Evolutionary conservation across 2,797 vertebrate species (phyloP), one percentile per base, ranked within the genome.

Genomic region (Lycodopsis pacificus): DNA sequence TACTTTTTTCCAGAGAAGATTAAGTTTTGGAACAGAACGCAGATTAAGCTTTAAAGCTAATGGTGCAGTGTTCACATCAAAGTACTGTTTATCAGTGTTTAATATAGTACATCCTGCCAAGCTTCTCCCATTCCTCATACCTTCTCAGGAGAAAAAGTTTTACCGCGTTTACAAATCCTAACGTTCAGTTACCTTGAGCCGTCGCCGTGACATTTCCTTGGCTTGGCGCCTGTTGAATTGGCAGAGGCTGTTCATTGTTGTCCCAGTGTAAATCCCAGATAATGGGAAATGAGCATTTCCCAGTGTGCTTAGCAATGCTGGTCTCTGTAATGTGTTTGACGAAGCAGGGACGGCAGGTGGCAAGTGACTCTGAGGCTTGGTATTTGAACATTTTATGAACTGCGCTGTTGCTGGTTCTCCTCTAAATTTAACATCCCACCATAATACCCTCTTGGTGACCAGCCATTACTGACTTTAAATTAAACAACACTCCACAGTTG

Each of bases 221-320:
- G 82, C 82, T 73, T 8, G 34, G 53, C 11, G 66, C 56, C 44
- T 64, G 58, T 68, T 68, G 68, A 81, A 69, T 65, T 79, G 67
- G 72, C 81, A 79, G 51, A 79, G 13, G 49, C 10, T 46, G 38
- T 58, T 65, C 62, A 74, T 69, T 79, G 70, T 83, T 81, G 75
- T 72, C 59, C 51, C 11, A 69, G 58, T 71, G 59, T 75, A 84
- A 90, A 90, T 73, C 58, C 72, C 65, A 20, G 72, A 84, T 84
- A 79, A 86, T 88, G 75, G 71, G 69, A 89, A 82, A 81, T 76
- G 69, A 78, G 68, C 73, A 48, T 75, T 82, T 61, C 49, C 70
- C 64, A 69, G 65, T 81, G 83, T 77, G 71, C 58, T 79, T 42
- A 56, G 36, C 63, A 62, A 22, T 14, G 5, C 32, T 76, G 36